Evolutionary conservation across 1,140 invertebrate genomes (phyloP).

Genomic region (Drosophila sturtevanti): DNA sequence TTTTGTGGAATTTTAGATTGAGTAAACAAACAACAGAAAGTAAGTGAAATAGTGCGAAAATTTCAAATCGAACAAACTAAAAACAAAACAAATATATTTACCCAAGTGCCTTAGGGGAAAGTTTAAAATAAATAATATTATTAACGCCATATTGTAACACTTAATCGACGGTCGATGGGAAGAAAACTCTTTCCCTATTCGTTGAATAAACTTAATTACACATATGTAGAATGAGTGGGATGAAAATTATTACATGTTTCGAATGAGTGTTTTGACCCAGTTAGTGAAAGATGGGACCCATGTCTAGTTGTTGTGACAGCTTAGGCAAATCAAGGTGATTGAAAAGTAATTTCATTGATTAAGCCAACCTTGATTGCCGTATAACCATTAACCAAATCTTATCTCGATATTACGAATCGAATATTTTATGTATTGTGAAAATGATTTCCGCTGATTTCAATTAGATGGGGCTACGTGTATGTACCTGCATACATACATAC

Average conservation of each 20-base stretch:
- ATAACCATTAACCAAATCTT: slow-evolving; percentile 29
- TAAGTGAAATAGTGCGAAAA: background rate
- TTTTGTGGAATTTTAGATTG: no score
- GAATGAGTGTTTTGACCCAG: slow-evolving; percentile 24
- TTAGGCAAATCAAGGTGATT: slow-evolving; percentile 56
- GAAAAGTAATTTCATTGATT: slow-evolving; percentile 73
- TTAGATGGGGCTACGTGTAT: no score
- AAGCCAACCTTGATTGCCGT: slow-evolving; percentile 34
- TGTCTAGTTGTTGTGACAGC: slow-evolving; percentile 16
- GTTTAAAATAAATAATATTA: background rate
- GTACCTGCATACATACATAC: no score
- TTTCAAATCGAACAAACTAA: background rate
- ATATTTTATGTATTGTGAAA: background rate
- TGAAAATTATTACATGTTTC: slow-evolving; percentile 27
- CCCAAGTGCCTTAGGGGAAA: background rate
- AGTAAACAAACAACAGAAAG: background rate
- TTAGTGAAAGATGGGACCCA: slow-evolving; percentile 51
- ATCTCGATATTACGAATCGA: background rate
- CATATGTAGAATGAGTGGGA: slow-evolving; percentile 48
- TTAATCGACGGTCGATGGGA: slow-evolving; percentile 29
- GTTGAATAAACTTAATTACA: slow-evolving; percentile 47
- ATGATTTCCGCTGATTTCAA: background rate
- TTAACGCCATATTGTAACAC: slow-evolving; percentile 28
- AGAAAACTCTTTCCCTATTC: background rate
- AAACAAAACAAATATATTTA: slow-evolving; percentile 8